Evolutionary conservation across 2,888 invertebrate genomes (phyloP), one percentile per base, ranked within the genome.

Genomic region (Chymomyza caudatula): DNA sequence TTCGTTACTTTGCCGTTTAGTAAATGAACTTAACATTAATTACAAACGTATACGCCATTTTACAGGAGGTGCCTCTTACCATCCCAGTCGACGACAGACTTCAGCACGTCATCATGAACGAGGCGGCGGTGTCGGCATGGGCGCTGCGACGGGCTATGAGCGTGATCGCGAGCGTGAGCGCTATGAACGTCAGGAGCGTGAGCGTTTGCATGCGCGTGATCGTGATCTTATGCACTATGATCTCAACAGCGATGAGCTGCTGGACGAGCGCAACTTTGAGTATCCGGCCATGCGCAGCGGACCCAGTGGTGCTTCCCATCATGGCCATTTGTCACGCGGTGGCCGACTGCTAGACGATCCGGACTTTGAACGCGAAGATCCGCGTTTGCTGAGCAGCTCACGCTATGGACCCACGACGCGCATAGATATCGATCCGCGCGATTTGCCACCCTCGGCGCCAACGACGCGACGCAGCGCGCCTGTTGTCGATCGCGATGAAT

Each of bases 201-300:
- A 90, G 67, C 87, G 90, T 47, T 67, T 90, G 47, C 90, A 90
- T 77, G 88, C 89, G 15, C 88, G 90, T 25, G 90, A 90, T 67
- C 89, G 90, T 63, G 90, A 90, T 79, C 85, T 90, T 15, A 88
- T 90, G 88, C 90, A 90, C 61, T 91, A 90, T 70, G 90, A 90
- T 77, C 79, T 91, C 25, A 90, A 91, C 73, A 90, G 88, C 67
- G 90, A 90, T 60, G 90, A 90, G 66, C 77, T 90, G 74, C 76
- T 90, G 60, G 90, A 90, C 70, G 90, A 90, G 71, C 87, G 90
- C 29, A 89, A 87, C 64, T 90, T 90, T 74, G 90, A 90, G 67
- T 90, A 90, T 82, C 88, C 87, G 63, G 85, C 87, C 42, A 84
- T 86, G 85, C 76, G 84, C 4, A 84, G 85, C 17, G 87, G 79